Base-by-base conservation (phyloP, 2,113 vertebrate genomes). In the Epinephelus cyanopodus region DNA sequence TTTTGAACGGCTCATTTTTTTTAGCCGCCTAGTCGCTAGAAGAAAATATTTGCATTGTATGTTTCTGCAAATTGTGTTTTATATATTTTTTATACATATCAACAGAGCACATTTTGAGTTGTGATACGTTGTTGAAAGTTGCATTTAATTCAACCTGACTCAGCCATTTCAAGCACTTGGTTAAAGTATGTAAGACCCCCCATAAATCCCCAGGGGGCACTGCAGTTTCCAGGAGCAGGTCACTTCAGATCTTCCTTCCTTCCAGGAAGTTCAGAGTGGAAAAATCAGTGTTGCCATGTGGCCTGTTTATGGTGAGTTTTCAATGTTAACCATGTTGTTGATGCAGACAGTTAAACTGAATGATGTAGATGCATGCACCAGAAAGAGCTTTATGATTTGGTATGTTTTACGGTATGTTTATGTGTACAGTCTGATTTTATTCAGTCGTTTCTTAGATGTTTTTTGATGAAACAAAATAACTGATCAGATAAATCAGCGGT, bases 221-320 rank as follows among this genome's bases (percentile, higher is more conserved):
- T 53, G 65, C 56, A 39, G 60, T 42, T 53, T 42, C 19, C 47
- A 19, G 4, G 52, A 25, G 0, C n/a, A 27, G 48, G 37, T 18
- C 5, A n/a, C 6, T 52, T 61, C 18, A 17, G 37, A 37, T 25
- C 19, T 57, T 77, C 1, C 10, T 60, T 47, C n/a, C 17, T 60
- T 47, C 17, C 33, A 64, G 61, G 48, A 75, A 42, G 48, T 21
- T 56, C 4, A 21, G 15, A 45, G 4, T 5, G 17, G 25, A 50
- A 23, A 33, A 19, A 29, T 21, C 2, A 2, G 14, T 58, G 39
- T 27, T 47, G 10, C 37, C 15, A 58, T 27, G 23, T 58, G 69
- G 15, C 53, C 9, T 27, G 67, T 70, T 21, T 29, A 72, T 70
- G 67, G 52, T 70, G 52, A 17, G 23, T 72, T 25, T 21, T 14